Base-by-base conservation (phyloP, 2,797 vertebrate species). In the Picus viridis region DNA sequence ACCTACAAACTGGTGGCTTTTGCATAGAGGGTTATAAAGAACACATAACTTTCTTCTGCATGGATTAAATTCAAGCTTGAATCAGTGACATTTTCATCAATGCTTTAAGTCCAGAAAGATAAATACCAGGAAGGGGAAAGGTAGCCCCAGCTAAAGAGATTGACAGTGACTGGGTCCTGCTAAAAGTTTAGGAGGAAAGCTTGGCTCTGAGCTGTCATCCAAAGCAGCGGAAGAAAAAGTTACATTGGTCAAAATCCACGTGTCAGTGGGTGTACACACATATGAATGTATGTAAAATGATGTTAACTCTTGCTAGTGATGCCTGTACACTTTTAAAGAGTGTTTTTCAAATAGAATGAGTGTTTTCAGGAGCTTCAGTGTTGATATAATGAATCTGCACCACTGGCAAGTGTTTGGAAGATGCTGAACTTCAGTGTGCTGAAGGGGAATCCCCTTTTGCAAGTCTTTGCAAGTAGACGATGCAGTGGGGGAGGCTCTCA, bases 1-100 rank as follows among this genome's bases (percentile, higher is more conserved):
- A 2, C 45, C 41, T 88, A 43, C 61, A 83, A 92, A 71, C 86
- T 62, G 63, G 83, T 91, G 54, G 26, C 11, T 86, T 86, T 92
- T 84, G 57, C 83, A 32, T 23, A 45, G 19, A 59, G 67, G 30
- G 32, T 64, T 86, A 43, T 34, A 53, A 70, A 81, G 34, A 86
- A 12, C 16, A 15, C 45, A 20, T 79, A 86, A 89, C 54, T 96
- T 92, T 88, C 93, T 77, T 83, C 57, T 82, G 54, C 36, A 32
- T 71, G 62, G 23, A 45, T 81, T 89, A 84, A 91, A 74, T 69
- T 86, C 64, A 79, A 64, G 9, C 34, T 82, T 63, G 77, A 83
- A 71, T 65, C 8, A 13, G 39, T 76, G 68, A 75, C 36, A 22
- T 86, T 90, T 95, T 93, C 45, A 69, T 84, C 41, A 88, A 14